phyloP scores from a whole-genome alignment of 2,113 vertebrate genomes.

The Chiloscyllium plagiosum region DNA sequence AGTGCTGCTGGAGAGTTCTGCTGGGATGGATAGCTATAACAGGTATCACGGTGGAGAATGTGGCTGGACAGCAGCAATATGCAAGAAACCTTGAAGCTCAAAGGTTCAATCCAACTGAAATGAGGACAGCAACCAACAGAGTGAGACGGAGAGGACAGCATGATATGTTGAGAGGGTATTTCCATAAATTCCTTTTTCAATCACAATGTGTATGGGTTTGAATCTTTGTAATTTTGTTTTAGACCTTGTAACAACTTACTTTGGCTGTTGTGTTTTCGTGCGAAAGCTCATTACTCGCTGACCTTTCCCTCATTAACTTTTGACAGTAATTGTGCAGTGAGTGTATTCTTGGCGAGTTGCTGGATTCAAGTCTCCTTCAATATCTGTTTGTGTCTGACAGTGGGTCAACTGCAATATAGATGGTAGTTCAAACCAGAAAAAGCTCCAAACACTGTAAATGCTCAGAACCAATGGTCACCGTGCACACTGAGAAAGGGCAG shows the following conservation, averaged over 20 bases:
- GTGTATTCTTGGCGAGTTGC: background rate
- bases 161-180: constrained; percentile 66
- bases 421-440: background rate
- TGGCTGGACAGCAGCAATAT: constrained; percentile 42
- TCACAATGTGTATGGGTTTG: background rate
- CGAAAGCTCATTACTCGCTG: background rate
- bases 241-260: background rate
- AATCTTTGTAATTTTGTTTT: background rate
- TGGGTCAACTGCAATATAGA: background rate
- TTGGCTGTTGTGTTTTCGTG: background rate
- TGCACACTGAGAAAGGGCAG: background rate
- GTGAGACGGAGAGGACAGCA: constrained; percentile 63
- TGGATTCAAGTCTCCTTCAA: background rate
- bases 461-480: background rate
- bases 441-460: background rate
- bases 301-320: background rate
- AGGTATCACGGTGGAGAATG: constrained; percentile 39
- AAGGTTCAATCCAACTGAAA: constrained; percentile 36
- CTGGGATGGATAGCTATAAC: constrained; percentile 54
- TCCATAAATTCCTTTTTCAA: background rate
- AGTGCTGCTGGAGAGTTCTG: constrained; percentile 45
- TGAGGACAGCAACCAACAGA: constrained; percentile 44
- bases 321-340: background rate
- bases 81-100: constrained; percentile 40
- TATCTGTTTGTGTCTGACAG: background rate